Percentiles rank a stretch among this genome's conserved stretches.
Conservation (phyloP, 2,888 invertebrate genomes). For the Gryllus longicercus region DNA sequence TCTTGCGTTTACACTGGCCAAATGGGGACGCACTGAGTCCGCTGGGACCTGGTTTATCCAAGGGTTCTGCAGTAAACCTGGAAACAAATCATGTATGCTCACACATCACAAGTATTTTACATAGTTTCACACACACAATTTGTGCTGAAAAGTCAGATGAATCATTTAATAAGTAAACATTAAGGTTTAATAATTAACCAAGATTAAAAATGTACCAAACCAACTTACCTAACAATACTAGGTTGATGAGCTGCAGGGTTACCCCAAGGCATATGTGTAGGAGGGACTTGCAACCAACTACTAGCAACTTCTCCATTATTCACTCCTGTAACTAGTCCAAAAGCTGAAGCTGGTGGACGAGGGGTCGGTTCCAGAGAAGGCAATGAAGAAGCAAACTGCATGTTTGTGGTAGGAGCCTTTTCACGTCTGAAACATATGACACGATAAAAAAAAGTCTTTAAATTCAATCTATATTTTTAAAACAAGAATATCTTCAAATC, state of each 20-base stretch:
- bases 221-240: slow-evolving; percentile 34
- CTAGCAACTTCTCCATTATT: slow-evolving; percentile 23
- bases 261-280: slow-evolving; percentile 38
- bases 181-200: no score
- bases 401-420: not conserved
- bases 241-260: slow-evolving; percentile 34
- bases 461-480: no score
- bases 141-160: no score
- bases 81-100: not conserved
- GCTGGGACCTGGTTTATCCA: not conserved
- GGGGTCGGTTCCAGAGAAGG: not conserved
- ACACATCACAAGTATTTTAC: no score
- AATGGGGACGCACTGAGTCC: slow-evolving; percentile 4
- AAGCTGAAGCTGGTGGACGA: not conserved
- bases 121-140: no score
- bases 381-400: not conserved
- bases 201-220: not conserved
- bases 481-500: no score
- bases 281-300: slow-evolving; percentile 37
- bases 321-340: slow-evolving; percentile 6
- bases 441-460: no score
- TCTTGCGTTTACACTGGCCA: slow-evolving; percentile 30
- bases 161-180: no score
- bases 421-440: no score
- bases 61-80: slow-evolving; percentile 29